Evolutionary conservation across 1,140 invertebrate species (phyloP).

Genomic region (Magallana ariakensis): DNA sequence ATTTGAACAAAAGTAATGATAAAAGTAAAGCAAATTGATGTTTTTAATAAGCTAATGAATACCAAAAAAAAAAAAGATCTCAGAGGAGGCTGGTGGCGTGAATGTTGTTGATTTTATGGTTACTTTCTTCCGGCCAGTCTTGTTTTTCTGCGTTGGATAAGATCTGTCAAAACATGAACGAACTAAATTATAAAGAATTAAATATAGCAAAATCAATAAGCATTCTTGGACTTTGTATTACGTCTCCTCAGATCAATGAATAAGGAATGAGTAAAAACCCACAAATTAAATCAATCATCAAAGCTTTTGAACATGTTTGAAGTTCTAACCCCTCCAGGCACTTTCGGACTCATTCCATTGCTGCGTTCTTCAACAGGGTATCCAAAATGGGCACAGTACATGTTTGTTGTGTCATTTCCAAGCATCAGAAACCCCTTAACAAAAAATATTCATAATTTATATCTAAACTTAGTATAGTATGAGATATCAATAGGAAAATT

Average conservation of each 20-base stretch:
- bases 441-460: neutral
- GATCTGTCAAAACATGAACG: neutral
- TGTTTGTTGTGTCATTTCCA: neutral
- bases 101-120: neutral
- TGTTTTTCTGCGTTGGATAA: conserved; percentile 1
- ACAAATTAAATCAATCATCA: too few species aligned
- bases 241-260: too few species aligned
- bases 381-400: neutral
- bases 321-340: conserved; percentile 6
- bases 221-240: too few species aligned
- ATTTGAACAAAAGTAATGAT: too few species aligned
- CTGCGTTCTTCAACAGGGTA: neutral
- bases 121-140: neutral
- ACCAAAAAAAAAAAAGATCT: neutral
- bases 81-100: neutral
- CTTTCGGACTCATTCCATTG: conserved; percentile 32
- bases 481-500: too few species aligned
- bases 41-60: too few species aligned
- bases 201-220: too few species aligned
- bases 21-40: too few species aligned
- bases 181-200: too few species aligned
- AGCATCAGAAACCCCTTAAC: conserved; percentile 14
- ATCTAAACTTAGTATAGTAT: too few species aligned
- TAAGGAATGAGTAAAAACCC: too few species aligned
- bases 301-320: too few species aligned